phyloP scores from a whole-genome alignment of 2,888 invertebrate species.

The Galerucella nymphaeae region DNA sequence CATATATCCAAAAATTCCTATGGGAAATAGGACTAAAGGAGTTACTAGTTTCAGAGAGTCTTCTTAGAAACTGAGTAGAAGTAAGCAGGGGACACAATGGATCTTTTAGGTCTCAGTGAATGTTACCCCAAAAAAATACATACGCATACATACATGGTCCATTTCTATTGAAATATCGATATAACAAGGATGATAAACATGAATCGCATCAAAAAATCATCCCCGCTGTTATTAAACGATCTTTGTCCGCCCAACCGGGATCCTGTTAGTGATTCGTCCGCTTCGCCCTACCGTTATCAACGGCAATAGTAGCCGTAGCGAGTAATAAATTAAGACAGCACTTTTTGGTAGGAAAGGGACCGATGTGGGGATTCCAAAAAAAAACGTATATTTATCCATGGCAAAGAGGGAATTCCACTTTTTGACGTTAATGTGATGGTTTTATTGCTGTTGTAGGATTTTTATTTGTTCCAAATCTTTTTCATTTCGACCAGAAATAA shows the following conservation, averaged over 20 bases:
- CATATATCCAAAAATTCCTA: no score
- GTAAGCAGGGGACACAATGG: no score
- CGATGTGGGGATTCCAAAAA: conserved; percentile 11
- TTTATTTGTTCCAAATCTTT: conserved; percentile 27
- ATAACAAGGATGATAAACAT: conserved; percentile 23
- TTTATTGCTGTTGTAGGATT: conserved; percentile 25
- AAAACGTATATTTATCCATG: conserved; percentile 29
- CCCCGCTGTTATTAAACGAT: conserved; percentile 29
- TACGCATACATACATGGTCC: no score
- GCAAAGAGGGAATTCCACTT: conserved; percentile 15
- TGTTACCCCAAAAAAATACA: no score
- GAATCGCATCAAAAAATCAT: conserved; percentile 18
- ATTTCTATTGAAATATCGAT: conserved; percentile 11
- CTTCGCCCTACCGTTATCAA: conserved; percentile 30
- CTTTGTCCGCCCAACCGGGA: conserved; percentile 21
- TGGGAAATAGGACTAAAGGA: no score
- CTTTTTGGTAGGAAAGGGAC: conserved; percentile 23
- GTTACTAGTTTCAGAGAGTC: no score
- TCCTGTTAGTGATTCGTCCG: conserved; percentile 17
- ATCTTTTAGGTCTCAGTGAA: no score
- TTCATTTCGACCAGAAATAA: conserved; percentile 15
- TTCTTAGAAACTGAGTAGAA: no score
- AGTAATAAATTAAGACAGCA: conserved; percentile 30
- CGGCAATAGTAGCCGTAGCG: conserved; percentile 27
- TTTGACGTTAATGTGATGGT: conserved; percentile 33